Percentiles rank a stretch among this genome's conserved stretches.
These are phyloP conservation scores for Chrysolina haemoptera DNA, from an alignment of 2,888 invertebrate genomes.

Conservation along the genomic window DNA sequence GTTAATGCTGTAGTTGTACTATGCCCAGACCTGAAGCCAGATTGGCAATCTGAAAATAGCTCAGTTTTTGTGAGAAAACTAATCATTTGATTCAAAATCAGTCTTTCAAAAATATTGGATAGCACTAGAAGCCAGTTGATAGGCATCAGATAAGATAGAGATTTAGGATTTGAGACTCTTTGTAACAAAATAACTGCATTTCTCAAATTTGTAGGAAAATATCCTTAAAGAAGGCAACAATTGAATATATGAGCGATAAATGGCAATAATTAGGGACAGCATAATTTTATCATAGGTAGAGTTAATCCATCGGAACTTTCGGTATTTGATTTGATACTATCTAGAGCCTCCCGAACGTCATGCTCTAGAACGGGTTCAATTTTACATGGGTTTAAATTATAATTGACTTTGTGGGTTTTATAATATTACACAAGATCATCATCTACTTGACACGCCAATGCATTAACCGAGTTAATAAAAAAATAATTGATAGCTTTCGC, in stretches of 20 bases:
- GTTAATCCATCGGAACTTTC: slow-evolving; percentile 15
- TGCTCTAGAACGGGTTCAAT: not conserved
- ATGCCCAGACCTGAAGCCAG: slow-evolving; percentile 4
- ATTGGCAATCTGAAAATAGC: not conserved
- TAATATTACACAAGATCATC: too few species aligned
- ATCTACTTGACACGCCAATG: too few species aligned
- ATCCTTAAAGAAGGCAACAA: slow-evolving; percentile 10
- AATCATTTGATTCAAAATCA: slow-evolving; percentile 13
- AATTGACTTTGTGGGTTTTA: too few species aligned
- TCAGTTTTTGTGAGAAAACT: not conserved
- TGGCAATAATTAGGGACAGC: slow-evolving; percentile 20
- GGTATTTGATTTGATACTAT: not conserved
- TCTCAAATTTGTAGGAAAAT: slow-evolving; percentile 19
- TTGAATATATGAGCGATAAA: slow-evolving; percentile 24
- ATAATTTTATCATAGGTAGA: slow-evolving; percentile 10
- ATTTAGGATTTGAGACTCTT: slow-evolving; percentile 13
- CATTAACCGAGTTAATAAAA: too few species aligned
- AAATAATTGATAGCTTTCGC: too few species aligned
- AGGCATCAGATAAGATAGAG: not conserved
- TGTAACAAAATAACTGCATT: slow-evolving; percentile 20
- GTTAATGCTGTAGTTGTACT: too few species aligned
- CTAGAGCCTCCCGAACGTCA: not conserved
- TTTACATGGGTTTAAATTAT: too few species aligned
- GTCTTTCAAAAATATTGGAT: not conserved
- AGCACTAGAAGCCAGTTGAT: slow-evolving; percentile 7